Evolutionary conservation across 2,113 vertebrate species (phyloP).

Genomic region (Chroicocephalus ridibundus): DNA sequence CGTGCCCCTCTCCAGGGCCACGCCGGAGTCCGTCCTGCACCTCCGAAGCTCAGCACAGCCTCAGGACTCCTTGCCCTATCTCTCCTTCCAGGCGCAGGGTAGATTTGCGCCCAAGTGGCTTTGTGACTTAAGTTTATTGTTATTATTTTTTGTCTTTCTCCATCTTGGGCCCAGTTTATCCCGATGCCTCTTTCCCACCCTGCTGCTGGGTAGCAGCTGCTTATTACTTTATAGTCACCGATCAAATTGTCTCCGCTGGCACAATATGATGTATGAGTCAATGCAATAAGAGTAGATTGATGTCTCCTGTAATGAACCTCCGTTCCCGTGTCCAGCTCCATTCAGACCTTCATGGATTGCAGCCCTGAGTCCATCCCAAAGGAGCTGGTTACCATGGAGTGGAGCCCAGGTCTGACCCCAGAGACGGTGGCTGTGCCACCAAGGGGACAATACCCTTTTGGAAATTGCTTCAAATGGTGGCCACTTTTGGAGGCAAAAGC

Average conservation of each 20-base stretch:
- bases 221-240: rapidly evolving
- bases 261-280: too few species aligned
- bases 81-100: not conserved
- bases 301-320: not conserved
- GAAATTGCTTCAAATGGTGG: not conserved
- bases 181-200: not conserved
- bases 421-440: not conserved
- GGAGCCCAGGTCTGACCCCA: not conserved
- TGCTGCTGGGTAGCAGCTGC: not conserved
- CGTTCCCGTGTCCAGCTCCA: not conserved
- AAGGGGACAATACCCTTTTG: not conserved
- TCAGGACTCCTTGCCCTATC: not conserved
- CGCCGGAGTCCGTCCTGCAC: not conserved
- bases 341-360: not conserved
- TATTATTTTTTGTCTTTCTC: not conserved
- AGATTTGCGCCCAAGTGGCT: not conserved
- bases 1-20: not conserved
- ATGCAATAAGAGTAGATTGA: rapidly evolving
- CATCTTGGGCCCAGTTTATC: not conserved
- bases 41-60: not conserved
- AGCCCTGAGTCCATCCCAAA: not conserved
- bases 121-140: not conserved
- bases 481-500: not conserved
- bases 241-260: not conserved
- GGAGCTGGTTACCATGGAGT: not conserved